These are phyloP conservation scores for Irena cyanogastra DNA, from an alignment of 2,113 vertebrate genomes.

Conservation along the genomic window DNA sequence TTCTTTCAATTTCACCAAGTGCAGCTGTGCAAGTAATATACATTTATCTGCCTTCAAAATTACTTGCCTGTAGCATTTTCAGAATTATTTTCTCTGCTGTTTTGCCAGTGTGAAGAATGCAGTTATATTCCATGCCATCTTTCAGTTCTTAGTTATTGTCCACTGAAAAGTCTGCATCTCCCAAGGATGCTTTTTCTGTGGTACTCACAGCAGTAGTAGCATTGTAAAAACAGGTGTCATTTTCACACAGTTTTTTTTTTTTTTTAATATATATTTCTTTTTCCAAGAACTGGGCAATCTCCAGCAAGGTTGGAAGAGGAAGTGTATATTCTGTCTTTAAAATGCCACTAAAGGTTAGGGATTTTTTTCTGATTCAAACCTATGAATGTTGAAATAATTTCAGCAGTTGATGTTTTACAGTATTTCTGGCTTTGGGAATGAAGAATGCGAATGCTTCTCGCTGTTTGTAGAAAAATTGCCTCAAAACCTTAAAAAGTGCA, in stretches of 20 bases:
- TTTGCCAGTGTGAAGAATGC: neutral
- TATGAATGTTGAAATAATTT: neutral
- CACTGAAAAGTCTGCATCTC: neutral
- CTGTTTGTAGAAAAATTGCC: neutral
- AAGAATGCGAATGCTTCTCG: fast-evolving
- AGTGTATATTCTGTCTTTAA: neutral
- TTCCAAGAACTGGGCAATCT: neutral
- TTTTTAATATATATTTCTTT: neutral
- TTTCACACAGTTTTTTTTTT: neutral
- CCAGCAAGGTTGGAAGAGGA: neutral
- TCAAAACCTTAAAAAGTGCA: neutral
- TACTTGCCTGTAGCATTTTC: neutral
- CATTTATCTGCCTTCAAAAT: neutral
- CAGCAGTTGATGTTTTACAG: neutral
- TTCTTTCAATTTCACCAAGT: neutral
- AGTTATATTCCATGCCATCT: neutral
- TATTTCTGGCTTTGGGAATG: neutral
- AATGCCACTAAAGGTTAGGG: neutral
- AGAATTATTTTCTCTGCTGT: neutral
- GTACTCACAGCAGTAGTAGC: neutral
- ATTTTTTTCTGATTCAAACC: neutral
- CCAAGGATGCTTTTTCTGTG: neutral
- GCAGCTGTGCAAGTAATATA: neutral
- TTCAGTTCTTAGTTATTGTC: neutral
- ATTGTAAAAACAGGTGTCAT: neutral